Percentiles rank a stretch among this genome's conserved stretches.
Conservation (phyloP, 1,140 invertebrate genomes). For the Zeugodacus cucurbitae region DNA sequence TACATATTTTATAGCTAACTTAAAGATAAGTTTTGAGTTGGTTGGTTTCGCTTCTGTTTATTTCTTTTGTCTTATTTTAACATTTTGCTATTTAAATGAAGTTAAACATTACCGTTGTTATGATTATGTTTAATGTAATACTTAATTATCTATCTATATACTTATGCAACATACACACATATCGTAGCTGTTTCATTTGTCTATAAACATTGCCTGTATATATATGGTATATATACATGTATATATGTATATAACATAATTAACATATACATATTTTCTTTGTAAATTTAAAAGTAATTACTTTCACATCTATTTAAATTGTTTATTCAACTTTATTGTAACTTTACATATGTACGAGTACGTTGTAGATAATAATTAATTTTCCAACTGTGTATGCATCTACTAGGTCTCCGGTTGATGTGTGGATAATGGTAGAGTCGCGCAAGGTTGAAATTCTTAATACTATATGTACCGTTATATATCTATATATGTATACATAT, state of each 20-base stretch:
- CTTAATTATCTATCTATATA: conserved; percentile 24
- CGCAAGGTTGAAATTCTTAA: conserved; percentile 35
- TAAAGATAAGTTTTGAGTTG: neutral
- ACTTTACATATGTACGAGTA: neutral
- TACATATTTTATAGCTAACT: neutral
- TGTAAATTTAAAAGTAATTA: neutral
- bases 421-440: neutral
- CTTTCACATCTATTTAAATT: neutral
- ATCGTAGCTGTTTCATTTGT: neutral
- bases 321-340: neutral
- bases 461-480: conserved; percentile 23
- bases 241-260: neutral
- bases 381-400: conserved; percentile 7
- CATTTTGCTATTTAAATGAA: conserved; percentile 31
- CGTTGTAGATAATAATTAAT: neutral
- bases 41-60: conserved; percentile 5
- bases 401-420: neutral
- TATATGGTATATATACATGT: neutral
- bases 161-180: conserved; percentile 36
- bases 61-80: conserved; percentile 32
- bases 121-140: conserved; percentile 25
- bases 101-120: neutral
- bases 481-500: neutral
- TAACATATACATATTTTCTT: neutral
- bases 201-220: conserved; percentile 21